A percentile compares a stretch with the other conserved stretches of the same genome.
Conservation (phyloP, 2,797 vertebrate genomes). For the Acropternis orthonyx region DNA sequence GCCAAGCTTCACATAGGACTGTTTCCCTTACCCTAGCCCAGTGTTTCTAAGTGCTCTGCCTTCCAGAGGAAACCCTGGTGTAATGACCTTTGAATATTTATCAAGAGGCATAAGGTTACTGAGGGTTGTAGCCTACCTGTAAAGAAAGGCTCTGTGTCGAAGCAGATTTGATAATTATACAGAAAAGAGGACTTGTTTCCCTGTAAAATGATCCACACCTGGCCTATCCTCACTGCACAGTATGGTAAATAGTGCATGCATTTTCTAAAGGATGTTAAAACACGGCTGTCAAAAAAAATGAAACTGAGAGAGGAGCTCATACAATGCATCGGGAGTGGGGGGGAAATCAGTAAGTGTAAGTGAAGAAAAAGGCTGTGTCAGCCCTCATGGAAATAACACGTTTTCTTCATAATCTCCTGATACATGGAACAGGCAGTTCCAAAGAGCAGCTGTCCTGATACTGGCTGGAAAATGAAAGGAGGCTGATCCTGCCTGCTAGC, state of each 20-base stretch:
- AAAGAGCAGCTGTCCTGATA: neutral
- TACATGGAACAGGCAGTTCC: neutral
- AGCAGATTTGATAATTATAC: neutral
- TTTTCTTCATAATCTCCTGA: conserved; percentile 4
- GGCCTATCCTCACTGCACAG: neutral
- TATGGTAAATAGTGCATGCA: conserved; percentile 32
- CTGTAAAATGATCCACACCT: conserved; percentile 21
- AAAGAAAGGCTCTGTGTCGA: neutral
- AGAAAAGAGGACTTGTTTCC: neutral
- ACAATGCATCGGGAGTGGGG: neutral
- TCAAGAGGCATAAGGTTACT: neutral
- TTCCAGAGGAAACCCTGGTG: neutral
- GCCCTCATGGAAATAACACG: neutral
- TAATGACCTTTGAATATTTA: neutral
- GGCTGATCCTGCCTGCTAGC: neutral
- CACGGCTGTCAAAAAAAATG: neutral
- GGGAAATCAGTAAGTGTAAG: neutral
- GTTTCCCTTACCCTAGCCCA: neutral
- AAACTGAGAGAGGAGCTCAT: neutral
- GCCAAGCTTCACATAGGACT: neutral
- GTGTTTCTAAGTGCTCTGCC: neutral
- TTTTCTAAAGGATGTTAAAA: conserved; percentile 34
- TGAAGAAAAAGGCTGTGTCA: neutral
- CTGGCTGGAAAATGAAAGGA: neutral
- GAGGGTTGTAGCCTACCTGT: neutral